These are phyloP conservation scores for Drosophila paulistorum DNA, from an alignment of 1,140 invertebrate species.

Conservation along the genomic window DNA sequence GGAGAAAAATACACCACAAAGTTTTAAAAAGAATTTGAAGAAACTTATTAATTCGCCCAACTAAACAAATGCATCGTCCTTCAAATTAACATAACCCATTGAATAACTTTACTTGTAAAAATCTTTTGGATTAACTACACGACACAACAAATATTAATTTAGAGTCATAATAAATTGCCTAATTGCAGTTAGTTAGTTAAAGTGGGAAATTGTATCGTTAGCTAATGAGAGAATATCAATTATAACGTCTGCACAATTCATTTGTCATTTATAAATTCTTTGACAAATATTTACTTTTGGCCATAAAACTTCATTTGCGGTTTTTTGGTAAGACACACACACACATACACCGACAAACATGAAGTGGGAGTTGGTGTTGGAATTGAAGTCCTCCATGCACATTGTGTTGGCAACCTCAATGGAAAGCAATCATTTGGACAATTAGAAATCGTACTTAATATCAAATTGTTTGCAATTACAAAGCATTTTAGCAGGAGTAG, in stretches of 20 bases:
- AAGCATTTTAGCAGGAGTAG: constrained; percentile 61
- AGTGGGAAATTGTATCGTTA: background rate
- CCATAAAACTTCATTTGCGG: constrained; percentile 26
- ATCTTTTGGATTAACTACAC: too few species aligned
- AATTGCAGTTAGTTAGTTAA: background rate
- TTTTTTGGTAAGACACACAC: constrained; percentile 1
- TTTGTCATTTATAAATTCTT: constrained; percentile 22
- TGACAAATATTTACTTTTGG: constrained; percentile 20
- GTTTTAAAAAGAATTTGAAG: too few species aligned
- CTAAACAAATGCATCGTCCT: too few species aligned
- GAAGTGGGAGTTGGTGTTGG: background rate
- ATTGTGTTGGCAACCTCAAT: constrained; percentile 28
- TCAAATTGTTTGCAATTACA: constrained; percentile 77
- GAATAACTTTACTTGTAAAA: too few species aligned
- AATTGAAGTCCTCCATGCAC: background rate
- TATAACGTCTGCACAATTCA: constrained; percentile 15
- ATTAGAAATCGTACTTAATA: constrained; percentile 78
- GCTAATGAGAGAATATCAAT: constrained; percentile 11
- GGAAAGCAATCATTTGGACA: constrained; percentile 76
- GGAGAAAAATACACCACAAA: too few species aligned
- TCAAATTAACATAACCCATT: too few species aligned
- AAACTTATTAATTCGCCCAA: too few species aligned
- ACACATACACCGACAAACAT: background rate
- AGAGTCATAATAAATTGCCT: background rate
- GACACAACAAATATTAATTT: too few species aligned